Evolutionary conservation across 1,140 invertebrate species (phyloP).

Genomic region (Zeugodacus cucurbitae): DNA sequence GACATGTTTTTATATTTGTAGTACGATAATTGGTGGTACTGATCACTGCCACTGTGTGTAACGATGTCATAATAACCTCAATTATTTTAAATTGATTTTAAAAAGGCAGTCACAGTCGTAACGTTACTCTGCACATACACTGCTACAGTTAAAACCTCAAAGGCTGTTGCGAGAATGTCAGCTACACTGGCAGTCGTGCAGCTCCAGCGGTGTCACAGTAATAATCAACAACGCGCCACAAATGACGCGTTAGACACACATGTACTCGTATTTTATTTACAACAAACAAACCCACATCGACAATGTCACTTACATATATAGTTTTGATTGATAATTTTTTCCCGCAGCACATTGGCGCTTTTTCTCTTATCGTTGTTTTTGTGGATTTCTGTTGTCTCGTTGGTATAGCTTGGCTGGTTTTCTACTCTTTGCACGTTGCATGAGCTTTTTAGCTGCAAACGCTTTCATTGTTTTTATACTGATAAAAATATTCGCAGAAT

Average conservation of each 20-base stretch:
- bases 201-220: conserved; percentile 2
- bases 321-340: conserved; percentile 37
- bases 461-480: background rate
- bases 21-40: background rate
- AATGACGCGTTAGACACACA: background rate
- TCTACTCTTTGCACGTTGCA: background rate
- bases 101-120: background rate
- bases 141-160: background rate
- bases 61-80: conserved; percentile 33
- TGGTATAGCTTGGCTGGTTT: background rate
- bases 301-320: background rate
- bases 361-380: background rate
- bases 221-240: background rate
- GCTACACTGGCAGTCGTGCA: background rate
- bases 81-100: conserved; percentile 42
- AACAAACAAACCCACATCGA: background rate
- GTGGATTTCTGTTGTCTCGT: background rate
- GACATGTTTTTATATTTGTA: background rate
- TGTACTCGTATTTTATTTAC: background rate
- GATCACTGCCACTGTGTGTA: background rate
- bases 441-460: background rate
- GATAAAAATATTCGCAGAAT: background rate
- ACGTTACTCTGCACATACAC: background rate
- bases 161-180: background rate
- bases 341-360: background rate